Evolutionary conservation across 2,113 vertebrate species (phyloP), one percentile per base, ranked within the genome.

Genomic region (Limnothrissa miodon): DNA sequence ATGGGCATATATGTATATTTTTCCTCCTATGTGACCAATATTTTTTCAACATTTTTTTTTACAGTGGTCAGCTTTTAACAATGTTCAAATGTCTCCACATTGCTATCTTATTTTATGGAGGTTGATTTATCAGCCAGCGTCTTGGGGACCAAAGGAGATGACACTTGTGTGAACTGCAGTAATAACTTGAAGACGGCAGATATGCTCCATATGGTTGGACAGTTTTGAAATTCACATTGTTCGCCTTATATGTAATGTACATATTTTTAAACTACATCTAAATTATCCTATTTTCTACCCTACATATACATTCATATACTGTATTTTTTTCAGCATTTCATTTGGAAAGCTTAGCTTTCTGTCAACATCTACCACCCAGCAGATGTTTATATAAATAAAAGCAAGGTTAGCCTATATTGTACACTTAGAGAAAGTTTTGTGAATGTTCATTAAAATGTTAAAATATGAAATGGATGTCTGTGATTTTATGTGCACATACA

Each of bases 251-350:
- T 90, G 85, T 85, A 42, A 85, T 83, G 51, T 84, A 82, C 89
- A 82, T 89, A 81, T 88, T 86, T 86, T 86, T 87, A 87, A 39
- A 85, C 48, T 88, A 80, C 85, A 87, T 85, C 1, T 87, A 46
- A 25, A 80, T 59, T 80, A 83, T 81, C 62, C 80, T 78, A 9
- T 48, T 85, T 87, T 87, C 78, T 84, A 82, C 80, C n/a, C 29
- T 79, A 74, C 11, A 74, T 70, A 70, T 2, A 19, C 1, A 74
- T 15, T 17, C 29, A 74, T 13, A 74, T 29, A 36, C 11, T 74
- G 15, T 36, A 39, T 39, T 36, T 62, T 62, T 29, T 29, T 39
- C 66, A 74, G 66, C 66, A 36, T 74, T 74, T 79, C 17, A 62
- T 45, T 25, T 3, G 53, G 36, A 15, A 25, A 56, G 45, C 39